phyloP scores from a whole-genome alignment of 2,797 vertebrate species.

The Coreius guichenoti region DNA sequence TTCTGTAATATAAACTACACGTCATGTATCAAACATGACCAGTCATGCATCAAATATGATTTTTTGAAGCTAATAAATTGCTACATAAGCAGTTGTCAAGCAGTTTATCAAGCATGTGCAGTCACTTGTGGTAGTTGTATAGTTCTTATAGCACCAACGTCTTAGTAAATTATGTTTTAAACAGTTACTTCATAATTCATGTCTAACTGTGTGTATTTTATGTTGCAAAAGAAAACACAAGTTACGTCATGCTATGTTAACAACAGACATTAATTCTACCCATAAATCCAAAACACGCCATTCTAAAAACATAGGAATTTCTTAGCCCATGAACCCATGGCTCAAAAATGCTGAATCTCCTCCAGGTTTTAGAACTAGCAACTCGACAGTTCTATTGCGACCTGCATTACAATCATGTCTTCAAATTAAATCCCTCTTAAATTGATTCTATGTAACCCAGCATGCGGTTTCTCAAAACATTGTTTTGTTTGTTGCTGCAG shows the following conservation, averaged over 20 bases:
- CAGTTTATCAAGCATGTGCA: background rate
- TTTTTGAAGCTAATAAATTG: background rate
- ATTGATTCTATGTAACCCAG: background rate
- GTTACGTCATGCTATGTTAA: background rate
- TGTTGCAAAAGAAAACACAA: background rate
- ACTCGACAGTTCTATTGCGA: background rate
- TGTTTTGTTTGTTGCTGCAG: constrained; percentile 59
- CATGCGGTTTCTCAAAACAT: background rate
- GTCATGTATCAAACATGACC: background rate
- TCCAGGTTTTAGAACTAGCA: background rate
- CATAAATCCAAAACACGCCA: background rate
- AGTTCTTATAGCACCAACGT: background rate
- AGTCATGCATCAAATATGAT: background rate
- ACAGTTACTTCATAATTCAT: background rate
- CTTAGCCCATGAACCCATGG: background rate
- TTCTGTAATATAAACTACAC: background rate
- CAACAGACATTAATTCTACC: constrained; percentile 5
- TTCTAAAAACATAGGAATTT: background rate
- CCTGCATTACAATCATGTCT: background rate
- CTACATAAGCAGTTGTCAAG: background rate
- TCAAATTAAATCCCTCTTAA: background rate
- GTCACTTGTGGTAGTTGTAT: background rate
- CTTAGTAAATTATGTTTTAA: background rate
- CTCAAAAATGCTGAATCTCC: background rate
- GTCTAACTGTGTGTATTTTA: background rate